Evolutionary conservation across 2,113 vertebrate genomes (phyloP), one percentile per base, ranked within the genome.

Genomic region (Petaurus breviceps): DNA sequence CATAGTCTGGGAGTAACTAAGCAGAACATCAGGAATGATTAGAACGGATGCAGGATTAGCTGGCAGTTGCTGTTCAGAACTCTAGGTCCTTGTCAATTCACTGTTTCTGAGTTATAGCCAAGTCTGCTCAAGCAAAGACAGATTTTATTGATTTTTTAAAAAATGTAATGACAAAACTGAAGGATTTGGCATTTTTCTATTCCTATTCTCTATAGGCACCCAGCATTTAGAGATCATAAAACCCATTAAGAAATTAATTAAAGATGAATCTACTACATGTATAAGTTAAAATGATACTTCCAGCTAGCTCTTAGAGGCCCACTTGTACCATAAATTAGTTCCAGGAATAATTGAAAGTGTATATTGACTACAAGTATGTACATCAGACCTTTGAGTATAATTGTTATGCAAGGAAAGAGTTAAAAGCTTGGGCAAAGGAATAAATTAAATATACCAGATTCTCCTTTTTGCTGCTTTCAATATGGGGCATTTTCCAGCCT

Each of bases 191-290:
- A 91, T 96, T 98, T 94, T 95, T 54, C 95, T 94, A 97, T 49
- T 96, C 96, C 95, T 94, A 96, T 49, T 95, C 96, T 95, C 97
- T 95, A 92, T 57, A 90, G 92, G 96, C 96, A 97, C 96, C 96
- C 97, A 98, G 97, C 97, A 97, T 84, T 96, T 96, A 96, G 94
- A 97, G 57, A 97, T 97, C 96, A 92, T 95, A 97, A 96, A 95
- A 57, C 53, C 61, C 94, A 84, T 84, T 96, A 97, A 97, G 96
- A 98, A 97, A 98, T 96, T 92, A 93, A 84, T 84, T 84, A 95
- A 94, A 96, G 92, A 97, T 96, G 97, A 94, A 94, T 92, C 68
- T 84, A n/a, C 7, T 84, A 2, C 19, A 94, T 37, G 90, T 97
- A 91, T 96, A 97, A 97, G 97, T 97, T 97, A 96, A 92, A 92